Evolutionary conservation across 1,140 invertebrate species (phyloP).

Genomic region (Conus betulinus): DNA sequence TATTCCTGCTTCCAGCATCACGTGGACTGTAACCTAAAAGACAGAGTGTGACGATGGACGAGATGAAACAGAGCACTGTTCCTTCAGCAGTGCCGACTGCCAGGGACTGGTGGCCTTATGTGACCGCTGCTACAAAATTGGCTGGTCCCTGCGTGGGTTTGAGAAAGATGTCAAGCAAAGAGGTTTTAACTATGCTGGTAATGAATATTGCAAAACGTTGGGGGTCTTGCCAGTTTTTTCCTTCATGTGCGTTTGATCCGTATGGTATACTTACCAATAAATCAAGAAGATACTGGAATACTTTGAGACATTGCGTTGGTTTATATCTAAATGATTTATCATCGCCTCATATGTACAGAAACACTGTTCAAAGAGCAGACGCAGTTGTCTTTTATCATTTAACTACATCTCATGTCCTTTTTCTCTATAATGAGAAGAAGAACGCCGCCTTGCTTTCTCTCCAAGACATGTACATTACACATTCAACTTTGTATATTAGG

Average conservation of each 20-base stretch:
- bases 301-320: too few relatives aligned
- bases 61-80: conserved; percentile 20
- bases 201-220: neutral
- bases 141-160: too few relatives aligned
- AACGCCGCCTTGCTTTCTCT: neutral
- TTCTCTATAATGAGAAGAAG: too few relatives aligned
- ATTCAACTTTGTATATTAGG: too few relatives aligned
- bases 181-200: neutral
- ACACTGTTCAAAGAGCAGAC: too few relatives aligned
- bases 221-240: neutral
- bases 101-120: conserved; percentile 3
- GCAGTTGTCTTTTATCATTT: too few relatives aligned
- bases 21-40: conserved; percentile 19
- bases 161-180: too few relatives aligned
- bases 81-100: conserved; percentile 14
- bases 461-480: too few relatives aligned
- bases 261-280: neutral
- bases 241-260: too few relatives aligned
- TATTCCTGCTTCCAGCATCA: neutral
- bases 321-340: too few relatives aligned
- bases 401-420: too few relatives aligned
- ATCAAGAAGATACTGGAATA: neutral
- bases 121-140: neutral
- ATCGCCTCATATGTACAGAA: too few relatives aligned
- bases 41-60: conserved; percentile 1